A percentile compares a stretch with the other conserved stretches of the same genome.
These are phyloP conservation scores for Schizaphis graminum DNA, from an alignment of 2,888 invertebrate species.

Conservation along the genomic window DNA sequence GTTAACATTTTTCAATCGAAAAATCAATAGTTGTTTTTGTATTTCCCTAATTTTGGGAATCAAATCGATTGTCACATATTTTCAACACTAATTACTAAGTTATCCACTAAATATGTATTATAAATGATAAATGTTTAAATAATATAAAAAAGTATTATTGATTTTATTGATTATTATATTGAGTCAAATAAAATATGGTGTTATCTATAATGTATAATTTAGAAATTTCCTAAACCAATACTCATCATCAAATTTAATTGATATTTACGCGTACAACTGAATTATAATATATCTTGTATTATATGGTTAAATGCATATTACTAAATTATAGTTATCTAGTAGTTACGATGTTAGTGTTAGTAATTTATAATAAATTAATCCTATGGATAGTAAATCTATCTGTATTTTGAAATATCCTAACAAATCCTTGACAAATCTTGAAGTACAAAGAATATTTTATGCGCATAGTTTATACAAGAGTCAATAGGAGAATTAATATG, in stretches of 20 bases:
- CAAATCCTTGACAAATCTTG: not conserved
- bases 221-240: not conserved
- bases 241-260: not conserved
- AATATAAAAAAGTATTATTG: too few species aligned
- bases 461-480: not conserved
- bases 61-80: not conserved
- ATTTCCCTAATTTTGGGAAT: not conserved
- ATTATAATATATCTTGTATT: not conserved
- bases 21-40: not conserved
- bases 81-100: not conserved
- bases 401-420: not conserved
- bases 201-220: not conserved
- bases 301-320: not conserved
- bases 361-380: not conserved
- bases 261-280: not conserved
- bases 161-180: too few species aligned
- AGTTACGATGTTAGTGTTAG: too few species aligned
- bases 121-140: too few species aligned
- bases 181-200: too few species aligned
- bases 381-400: not conserved
- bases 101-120: not conserved
- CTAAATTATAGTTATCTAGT: not conserved
- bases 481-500: not conserved
- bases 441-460: not conserved
- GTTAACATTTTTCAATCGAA: not conserved